These are phyloP conservation scores for Pygocentrus nattereri DNA, from an alignment of 2,797 vertebrate species.

Conservation along the genomic window DNA sequence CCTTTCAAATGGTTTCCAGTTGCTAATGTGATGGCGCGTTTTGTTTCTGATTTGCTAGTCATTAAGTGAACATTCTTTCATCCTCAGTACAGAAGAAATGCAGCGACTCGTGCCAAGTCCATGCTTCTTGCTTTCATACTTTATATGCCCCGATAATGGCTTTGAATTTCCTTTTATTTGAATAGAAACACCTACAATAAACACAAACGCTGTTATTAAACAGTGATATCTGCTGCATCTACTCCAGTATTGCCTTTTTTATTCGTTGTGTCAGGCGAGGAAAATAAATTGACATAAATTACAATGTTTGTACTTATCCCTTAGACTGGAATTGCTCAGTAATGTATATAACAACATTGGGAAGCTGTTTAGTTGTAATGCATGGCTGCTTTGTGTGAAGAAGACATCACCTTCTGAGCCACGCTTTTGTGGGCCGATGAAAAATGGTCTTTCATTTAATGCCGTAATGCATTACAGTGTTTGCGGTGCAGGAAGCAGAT, in stretches of 20 bases:
- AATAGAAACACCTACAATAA: slow-evolving; percentile 29
- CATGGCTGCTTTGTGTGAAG: slow-evolving; percentile 69
- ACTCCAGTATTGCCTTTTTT: slow-evolving; percentile 46
- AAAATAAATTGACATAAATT: slow-evolving; percentile 65
- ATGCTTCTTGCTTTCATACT: slow-evolving; percentile 5
- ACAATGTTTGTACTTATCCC: slow-evolving; percentile 66
- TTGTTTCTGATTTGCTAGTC: slow-evolving; percentile 59
- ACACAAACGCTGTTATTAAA: slow-evolving; percentile 36
- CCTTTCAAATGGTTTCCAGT: slow-evolving; percentile 77
- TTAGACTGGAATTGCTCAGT: slow-evolving; percentile 63
- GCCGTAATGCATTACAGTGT: slow-evolving; percentile 76
- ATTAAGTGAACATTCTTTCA: slow-evolving; percentile 53
- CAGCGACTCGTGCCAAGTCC: neutral
- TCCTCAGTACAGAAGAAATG: slow-evolving; percentile 18
- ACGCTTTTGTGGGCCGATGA: slow-evolving; percentile 76
- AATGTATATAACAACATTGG: slow-evolving; percentile 70
- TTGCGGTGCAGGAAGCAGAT: slow-evolving; percentile 84
- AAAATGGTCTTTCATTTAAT: slow-evolving; percentile 81
- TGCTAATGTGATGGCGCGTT: slow-evolving; percentile 64
- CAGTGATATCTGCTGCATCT: slow-evolving; percentile 21
- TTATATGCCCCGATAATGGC: slow-evolving; percentile 16
- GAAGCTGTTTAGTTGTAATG: slow-evolving; percentile 72
- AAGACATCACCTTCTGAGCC: slow-evolving; percentile 78
- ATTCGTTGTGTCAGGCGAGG: slow-evolving; percentile 47
- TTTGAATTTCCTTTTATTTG: slow-evolving; percentile 20